These are phyloP conservation scores for Dromiciops gliroides DNA, from an alignment of 2,113 vertebrate species.

Conservation along the genomic window DNA sequence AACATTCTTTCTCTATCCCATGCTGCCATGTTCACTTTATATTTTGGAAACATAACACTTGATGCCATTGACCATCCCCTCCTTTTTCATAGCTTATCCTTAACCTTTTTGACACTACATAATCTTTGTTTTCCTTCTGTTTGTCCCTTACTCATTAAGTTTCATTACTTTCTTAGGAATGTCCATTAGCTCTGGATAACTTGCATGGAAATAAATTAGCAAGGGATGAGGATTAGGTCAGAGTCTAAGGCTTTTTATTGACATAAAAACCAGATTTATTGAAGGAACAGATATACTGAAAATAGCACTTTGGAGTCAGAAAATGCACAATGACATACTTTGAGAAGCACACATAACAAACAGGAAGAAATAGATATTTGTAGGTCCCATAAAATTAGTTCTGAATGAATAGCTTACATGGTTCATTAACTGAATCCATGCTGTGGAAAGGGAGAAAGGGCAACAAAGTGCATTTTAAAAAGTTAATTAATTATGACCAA, in stretches of 20 bases:
- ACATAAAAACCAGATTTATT: conserved; percentile 20
- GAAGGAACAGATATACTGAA: conserved; percentile 20
- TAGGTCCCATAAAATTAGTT: not conserved
- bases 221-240: not conserved
- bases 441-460: not conserved
- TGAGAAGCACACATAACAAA: not conserved
- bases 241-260: not conserved
- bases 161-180: not conserved
- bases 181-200: not conserved
- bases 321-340: not conserved
- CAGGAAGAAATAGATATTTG: not conserved
- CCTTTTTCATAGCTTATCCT: not conserved
- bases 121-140: not conserved
- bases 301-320: conserved; percentile 4
- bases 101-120: not conserved
- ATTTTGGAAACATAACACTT: not conserved
- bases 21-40: not conserved
- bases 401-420: not conserved
- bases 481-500: not conserved
- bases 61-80: not conserved
- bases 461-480: not conserved
- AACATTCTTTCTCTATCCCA: not conserved
- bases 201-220: not conserved
- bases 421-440: not conserved
- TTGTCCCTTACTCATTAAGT: not conserved